Evolutionary conservation across 2,888 invertebrate species (phyloP).

Genomic region (Cephonodes hylas): DNA sequence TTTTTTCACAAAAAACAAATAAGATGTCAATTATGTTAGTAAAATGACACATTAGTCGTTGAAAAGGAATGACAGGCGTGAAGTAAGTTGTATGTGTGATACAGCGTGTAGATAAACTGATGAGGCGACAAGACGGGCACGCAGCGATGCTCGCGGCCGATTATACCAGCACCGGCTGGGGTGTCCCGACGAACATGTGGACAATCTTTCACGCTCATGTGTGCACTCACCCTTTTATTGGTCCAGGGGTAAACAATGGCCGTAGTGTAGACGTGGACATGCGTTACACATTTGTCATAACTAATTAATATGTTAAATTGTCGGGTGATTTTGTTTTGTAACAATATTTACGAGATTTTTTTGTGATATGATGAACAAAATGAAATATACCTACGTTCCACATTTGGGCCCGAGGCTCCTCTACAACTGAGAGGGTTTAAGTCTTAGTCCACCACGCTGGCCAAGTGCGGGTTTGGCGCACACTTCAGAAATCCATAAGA

Average conservation of each 20-base stretch:
- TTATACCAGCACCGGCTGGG: constrained; percentile 50
- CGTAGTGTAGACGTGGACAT: constrained; percentile 43
- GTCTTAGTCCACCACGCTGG: too few relatives aligned
- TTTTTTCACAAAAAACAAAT: neutral
- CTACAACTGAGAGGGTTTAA: too few relatives aligned
- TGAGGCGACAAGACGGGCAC: constrained; percentile 18
- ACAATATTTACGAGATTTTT: too few relatives aligned
- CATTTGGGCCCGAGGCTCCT: too few relatives aligned
- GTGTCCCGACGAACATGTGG: constrained; percentile 73
- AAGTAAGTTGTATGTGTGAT: constrained; percentile 25
- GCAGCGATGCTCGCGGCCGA: constrained; percentile 43
- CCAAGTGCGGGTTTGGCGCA: too few relatives aligned
- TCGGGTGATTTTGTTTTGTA: neutral
- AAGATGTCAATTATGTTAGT: neutral
- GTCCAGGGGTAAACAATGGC: constrained; percentile 49
- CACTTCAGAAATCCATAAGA: too few relatives aligned
- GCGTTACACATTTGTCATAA: neutral
- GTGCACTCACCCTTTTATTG: constrained; percentile 77
- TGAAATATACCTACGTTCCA: too few relatives aligned
- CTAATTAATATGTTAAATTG: constrained; percentile 12
- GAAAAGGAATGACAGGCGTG: constrained; percentile 65
- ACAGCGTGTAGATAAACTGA: constrained; percentile 13
- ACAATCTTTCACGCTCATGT: constrained; percentile 82
- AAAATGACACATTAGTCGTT: constrained; percentile 61
- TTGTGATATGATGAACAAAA: too few relatives aligned